Percentiles rank a stretch among this genome's conserved stretches.
Conservation (phyloP, 2,888 invertebrate genomes). For the Drosophila stalkeri region DNA sequence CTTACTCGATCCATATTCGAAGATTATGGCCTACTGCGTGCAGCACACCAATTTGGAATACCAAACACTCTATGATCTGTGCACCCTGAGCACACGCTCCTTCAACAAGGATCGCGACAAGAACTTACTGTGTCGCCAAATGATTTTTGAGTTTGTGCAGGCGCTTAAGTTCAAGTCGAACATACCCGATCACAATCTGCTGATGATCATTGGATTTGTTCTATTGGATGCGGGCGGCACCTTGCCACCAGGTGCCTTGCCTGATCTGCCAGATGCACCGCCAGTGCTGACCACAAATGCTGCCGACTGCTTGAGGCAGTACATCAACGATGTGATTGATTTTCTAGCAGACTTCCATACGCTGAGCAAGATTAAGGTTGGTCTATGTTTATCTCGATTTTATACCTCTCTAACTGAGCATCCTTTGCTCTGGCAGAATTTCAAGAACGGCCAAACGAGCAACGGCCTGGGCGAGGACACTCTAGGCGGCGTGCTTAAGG, state of each 20-base stretch:
- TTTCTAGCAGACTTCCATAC: slow-evolving; percentile 98
- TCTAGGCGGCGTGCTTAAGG: slow-evolving; percentile 97
- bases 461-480: slow-evolving; percentile 97
- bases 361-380: slow-evolving; percentile 97
- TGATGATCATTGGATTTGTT: slow-evolving; percentile 94
- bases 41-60: slow-evolving; percentile 94
- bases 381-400: accelerated
- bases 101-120: slow-evolving; percentile 97
- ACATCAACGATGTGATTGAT: slow-evolving; percentile 96
- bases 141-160: slow-evolving; percentile 97
- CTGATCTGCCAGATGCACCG: slow-evolving; percentile 86
- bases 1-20: slow-evolving; percentile 97
- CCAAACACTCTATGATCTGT: slow-evolving; percentile 93
- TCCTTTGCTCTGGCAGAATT: slow-evolving; percentile 66
- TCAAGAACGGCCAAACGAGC: slow-evolving; percentile 87
- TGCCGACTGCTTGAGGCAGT: slow-evolving; percentile 96
- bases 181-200: slow-evolving; percentile 97
- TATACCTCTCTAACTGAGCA: not conserved
- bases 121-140: slow-evolving; percentile 94
- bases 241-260: slow-evolving; percentile 91
- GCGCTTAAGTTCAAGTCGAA: slow-evolving; percentile 97
- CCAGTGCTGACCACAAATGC: slow-evolving; percentile 91
- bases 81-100: slow-evolving; percentile 94
- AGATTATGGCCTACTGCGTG: slow-evolving; percentile 96
- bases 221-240: slow-evolving; percentile 97